Evolutionary conservation across 2,888 invertebrate genomes (phyloP).

Genomic region (Phengaris arion): DNA sequence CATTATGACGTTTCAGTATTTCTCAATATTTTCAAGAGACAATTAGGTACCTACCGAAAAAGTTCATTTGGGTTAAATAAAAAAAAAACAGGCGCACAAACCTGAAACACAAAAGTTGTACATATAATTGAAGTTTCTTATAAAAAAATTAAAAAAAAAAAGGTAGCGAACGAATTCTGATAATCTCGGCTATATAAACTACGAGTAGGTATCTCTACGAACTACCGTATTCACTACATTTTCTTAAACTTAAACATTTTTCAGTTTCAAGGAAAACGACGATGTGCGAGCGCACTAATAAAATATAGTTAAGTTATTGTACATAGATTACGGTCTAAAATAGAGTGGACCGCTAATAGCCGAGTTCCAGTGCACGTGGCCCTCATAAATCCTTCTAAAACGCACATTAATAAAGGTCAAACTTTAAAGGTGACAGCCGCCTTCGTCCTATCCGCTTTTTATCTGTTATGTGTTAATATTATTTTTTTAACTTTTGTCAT

Average conservation of each 20-base stretch:
- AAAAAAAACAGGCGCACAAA: too few species aligned
- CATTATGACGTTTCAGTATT: too few species aligned
- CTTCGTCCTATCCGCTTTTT: slow-evolving; percentile 37
- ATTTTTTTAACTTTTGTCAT: slow-evolving; percentile 16
- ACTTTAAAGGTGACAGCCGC: slow-evolving; percentile 53
- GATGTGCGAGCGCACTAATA: not conserved
- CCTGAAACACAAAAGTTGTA: too few species aligned
- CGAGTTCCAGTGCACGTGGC: slow-evolving; percentile 49
- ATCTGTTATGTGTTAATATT: slow-evolving; percentile 30
- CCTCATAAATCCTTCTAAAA: slow-evolving; percentile 70
- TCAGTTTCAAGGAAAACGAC: not conserved
- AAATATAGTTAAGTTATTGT: slow-evolving; percentile 6
- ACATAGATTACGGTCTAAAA: slow-evolving; percentile 19
- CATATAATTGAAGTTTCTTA: too few species aligned
- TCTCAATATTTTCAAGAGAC: too few species aligned
- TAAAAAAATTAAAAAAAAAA: too few species aligned
- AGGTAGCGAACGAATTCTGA: too few species aligned
- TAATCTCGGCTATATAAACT: too few species aligned
- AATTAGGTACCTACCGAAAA: too few species aligned
- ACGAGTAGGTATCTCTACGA: too few species aligned
- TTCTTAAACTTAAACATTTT: not conserved
- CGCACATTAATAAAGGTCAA: slow-evolving; percentile 60
- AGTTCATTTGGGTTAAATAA: too few species aligned
- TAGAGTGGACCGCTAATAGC: slow-evolving; percentile 31
- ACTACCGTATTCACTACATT: too few species aligned